Conservation (phyloP, 2,797 vertebrate genomes). For the Labroides dimidiatus region DNA sequence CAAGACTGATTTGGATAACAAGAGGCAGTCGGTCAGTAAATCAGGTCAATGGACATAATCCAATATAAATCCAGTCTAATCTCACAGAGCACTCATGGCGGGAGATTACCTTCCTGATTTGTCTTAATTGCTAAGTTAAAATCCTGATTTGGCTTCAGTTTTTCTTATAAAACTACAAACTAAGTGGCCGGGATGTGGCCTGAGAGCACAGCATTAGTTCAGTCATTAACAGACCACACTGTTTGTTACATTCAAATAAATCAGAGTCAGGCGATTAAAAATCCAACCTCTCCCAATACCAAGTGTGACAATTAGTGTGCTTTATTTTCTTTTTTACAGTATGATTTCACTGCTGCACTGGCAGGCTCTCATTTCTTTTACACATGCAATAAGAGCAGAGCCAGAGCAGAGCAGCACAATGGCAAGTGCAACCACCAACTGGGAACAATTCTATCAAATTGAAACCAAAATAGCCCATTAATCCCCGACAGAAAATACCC, state of each 20-base stretch:
- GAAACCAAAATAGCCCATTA: constrained; percentile 38
- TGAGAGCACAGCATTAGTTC: constrained; percentile 12
- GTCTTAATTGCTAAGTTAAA: constrained; percentile 76
- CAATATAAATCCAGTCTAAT: constrained; percentile 80
- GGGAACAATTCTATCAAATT: constrained; percentile 46
- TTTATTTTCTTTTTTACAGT: constrained; percentile 13
- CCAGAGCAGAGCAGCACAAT: constrained; percentile 3
- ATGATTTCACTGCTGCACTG: not conserved
- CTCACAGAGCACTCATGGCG: constrained; percentile 57
- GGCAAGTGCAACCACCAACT: constrained; percentile 25
- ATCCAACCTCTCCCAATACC: not conserved
- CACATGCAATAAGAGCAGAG: not conserved
- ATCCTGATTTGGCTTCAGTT: constrained; percentile 60
- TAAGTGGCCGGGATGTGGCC: constrained; percentile 5
- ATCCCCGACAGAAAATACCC: constrained; percentile 41
- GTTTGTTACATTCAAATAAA: not conserved
- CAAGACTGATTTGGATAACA: constrained; percentile 67
- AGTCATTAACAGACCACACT: not conserved
- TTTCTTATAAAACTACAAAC: constrained; percentile 47
- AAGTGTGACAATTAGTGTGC: not conserved
- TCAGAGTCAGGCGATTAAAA: not conserved
- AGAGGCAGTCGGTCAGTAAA: constrained; percentile 73
- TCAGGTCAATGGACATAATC: constrained; percentile 79
- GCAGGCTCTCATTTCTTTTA: not conserved
- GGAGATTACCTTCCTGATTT: constrained; percentile 71